phyloP scores from a whole-genome alignment of 2,888 invertebrate genomes.

The Drosophila greeni region DNA sequence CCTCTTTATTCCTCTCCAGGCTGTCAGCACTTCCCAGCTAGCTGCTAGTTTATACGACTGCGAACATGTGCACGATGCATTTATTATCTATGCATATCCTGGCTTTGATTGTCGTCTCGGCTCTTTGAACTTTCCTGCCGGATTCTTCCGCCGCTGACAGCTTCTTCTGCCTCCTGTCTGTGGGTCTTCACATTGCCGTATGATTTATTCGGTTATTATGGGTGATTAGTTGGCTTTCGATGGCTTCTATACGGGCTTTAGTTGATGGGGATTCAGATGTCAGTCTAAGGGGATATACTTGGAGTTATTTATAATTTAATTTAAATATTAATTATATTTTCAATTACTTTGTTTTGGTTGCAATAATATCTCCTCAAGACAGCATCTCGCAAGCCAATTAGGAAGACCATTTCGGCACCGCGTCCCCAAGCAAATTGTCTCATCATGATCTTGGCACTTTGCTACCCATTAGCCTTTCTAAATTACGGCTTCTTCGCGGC shows the following conservation, averaged over 20 bases:
- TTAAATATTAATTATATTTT: background rate
- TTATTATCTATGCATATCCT: constrained; percentile 44
- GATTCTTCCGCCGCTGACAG: constrained; percentile 25
- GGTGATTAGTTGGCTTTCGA: constrained; percentile 24
- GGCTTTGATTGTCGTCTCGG: constrained; percentile 58
- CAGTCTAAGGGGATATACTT: background rate
- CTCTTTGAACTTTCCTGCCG: constrained; percentile 57
- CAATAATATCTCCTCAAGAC: background rate
- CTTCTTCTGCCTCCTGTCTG: constrained; percentile 22
- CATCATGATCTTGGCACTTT: constrained; percentile 54
- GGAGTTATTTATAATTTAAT: background rate
- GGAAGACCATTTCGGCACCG: constrained; percentile 5
- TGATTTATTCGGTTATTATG: constrained; percentile 59
- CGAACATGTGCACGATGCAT: constrained; percentile 28
- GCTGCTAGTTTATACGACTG: constrained; percentile 46
- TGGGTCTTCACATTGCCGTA: constrained; percentile 37
- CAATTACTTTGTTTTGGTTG: background rate
- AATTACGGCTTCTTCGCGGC: constrained; percentile 27
- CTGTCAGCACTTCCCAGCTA: constrained; percentile 61
- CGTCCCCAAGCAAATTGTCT: constrained; percentile 22
- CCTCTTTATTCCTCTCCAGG: constrained; percentile 21
- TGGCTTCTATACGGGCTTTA: constrained; percentile 13
- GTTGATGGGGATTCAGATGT: constrained; percentile 24
- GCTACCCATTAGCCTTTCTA: constrained; percentile 44
- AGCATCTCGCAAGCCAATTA: constrained; percentile 7